These are phyloP conservation scores for Anguilla rostrata DNA, from an alignment of 2,113 vertebrate species.

Conservation along the genomic window DNA sequence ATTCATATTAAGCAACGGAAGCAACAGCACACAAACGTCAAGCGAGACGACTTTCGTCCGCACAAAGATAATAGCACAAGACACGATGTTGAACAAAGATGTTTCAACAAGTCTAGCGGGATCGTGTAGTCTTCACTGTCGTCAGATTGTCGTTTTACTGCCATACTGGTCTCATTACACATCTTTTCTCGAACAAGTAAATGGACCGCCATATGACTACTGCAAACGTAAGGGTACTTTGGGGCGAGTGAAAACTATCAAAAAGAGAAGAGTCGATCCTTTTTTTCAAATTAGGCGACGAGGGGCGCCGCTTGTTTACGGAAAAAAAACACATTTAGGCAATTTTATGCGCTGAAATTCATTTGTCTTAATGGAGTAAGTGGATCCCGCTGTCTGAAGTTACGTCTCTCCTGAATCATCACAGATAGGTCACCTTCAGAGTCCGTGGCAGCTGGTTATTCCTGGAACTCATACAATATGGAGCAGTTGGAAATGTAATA, in stretches of 20 bases:
- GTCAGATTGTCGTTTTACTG: not conserved
- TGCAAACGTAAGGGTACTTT: not conserved
- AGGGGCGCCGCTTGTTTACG: not conserved
- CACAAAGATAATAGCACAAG: too few relatives aligned
- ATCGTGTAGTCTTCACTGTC: not conserved
- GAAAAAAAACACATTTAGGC: not conserved
- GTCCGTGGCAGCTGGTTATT: constrained; percentile 33
- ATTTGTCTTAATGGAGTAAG: constrained; percentile 6
- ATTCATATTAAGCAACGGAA: too few relatives aligned
- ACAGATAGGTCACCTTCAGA: constrained; percentile 26
- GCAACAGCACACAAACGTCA: too few relatives aligned
- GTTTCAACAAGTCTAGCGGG: not conserved
- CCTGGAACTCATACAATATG: constrained; percentile 33
- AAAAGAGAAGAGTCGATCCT: too few relatives aligned
- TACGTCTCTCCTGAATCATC: constrained; percentile 17
- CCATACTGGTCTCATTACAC: not conserved
- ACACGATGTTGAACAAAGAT: not conserved
- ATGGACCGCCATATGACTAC: not conserved
- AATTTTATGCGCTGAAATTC: not conserved
- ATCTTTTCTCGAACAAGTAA: not conserved
- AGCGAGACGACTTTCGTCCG: too few relatives aligned
- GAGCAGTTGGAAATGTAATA: constrained; percentile 31
- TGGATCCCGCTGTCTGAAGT: not conserved
- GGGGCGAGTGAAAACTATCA: not conserved
- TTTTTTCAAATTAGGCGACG: not conserved